Evolutionary conservation across 2,888 invertebrate genomes (phyloP), one percentile per base, ranked within the genome.

Genomic region (Pristionchus exspectatus): DNA sequence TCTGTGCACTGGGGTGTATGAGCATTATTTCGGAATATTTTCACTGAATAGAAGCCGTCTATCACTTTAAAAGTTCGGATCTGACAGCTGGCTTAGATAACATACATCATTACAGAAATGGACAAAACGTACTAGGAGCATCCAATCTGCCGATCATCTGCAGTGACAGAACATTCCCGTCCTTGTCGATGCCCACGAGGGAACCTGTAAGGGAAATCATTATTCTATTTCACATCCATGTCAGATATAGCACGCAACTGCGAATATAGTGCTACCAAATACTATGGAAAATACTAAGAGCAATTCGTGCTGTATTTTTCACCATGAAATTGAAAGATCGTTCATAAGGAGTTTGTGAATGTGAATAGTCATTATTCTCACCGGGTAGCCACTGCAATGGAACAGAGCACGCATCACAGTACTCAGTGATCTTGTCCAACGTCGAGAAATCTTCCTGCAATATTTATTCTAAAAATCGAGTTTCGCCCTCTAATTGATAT

Each of bases 141-240:
- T 94, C 94, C 24, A 94, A 85, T 69, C 91, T 90, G 2, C 94
- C 94, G 33, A 94, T 91, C 90, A 92, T 91, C 91, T 94, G 94
- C 7, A 94, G 90, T 14, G 92, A 92, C 27, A 94, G 85, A 24
- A 94, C 92, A 87, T 94, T 94, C 12, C 91, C 92, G 56, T 94
- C 92, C 33, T 93, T 92, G 89, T 94, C 94, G n/a, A 92, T 90
- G 44, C 94, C 94, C 18, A 94, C 90, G 27, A 94, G 84, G 2
- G 93, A 92, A 30, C 93, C 93, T 92, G 88, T 18, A 54, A 2
- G 33, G 50, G 54, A 24, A 4, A 50, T 81, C n/a, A 7, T 12
- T 69, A 66, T 24, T 69, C 30, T 10, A 30, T 69, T 69, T 69
- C 69, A 38, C 2, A 38, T 38, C 38, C 38, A 38, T 38, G 38